phyloP scores from a whole-genome alignment of 2,888 invertebrate species.

The Ypsolopha scabrella region DNA sequence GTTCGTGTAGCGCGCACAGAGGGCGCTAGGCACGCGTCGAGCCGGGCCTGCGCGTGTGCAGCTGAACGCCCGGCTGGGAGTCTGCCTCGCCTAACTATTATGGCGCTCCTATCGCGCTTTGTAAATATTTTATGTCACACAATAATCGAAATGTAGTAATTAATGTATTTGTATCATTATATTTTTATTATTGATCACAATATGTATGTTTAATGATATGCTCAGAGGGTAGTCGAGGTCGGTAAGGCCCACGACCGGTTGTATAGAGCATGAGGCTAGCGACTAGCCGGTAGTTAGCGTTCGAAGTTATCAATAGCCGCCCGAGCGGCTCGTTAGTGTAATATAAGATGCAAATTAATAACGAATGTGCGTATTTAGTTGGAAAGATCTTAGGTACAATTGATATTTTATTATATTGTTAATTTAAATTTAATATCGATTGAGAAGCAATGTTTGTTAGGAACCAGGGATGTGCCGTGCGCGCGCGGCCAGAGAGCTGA shows the following conservation, averaged over 20 bases:
- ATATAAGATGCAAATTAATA: constrained; percentile 45
- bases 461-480: constrained; percentile 41
- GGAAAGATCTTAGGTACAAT: constrained; percentile 70
- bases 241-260: not conserved
- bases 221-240: constrained; percentile 21
- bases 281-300: not conserved
- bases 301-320: constrained; percentile 25
- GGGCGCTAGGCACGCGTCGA: constrained; percentile 8
- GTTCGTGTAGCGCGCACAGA: constrained; percentile 7
- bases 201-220: constrained; percentile 56
- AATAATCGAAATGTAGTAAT: constrained; percentile 67
- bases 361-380: constrained; percentile 58
- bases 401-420: constrained; percentile 70
- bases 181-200: constrained; percentile 70
- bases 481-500: constrained; percentile 52
- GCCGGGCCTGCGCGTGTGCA: constrained; percentile 11
- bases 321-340: constrained; percentile 35
- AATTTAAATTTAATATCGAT: constrained; percentile 66
- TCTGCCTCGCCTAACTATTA: constrained; percentile 53
- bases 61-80: constrained; percentile 24
- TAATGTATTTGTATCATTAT: constrained; percentile 70
- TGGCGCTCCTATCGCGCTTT: constrained; percentile 61
- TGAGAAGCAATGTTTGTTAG: constrained; percentile 59
- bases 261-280: not conserved
- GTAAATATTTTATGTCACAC: constrained; percentile 69